Base-by-base conservation (phyloP, 2,888 invertebrate species). In the Thereva nobilitata region DNA sequence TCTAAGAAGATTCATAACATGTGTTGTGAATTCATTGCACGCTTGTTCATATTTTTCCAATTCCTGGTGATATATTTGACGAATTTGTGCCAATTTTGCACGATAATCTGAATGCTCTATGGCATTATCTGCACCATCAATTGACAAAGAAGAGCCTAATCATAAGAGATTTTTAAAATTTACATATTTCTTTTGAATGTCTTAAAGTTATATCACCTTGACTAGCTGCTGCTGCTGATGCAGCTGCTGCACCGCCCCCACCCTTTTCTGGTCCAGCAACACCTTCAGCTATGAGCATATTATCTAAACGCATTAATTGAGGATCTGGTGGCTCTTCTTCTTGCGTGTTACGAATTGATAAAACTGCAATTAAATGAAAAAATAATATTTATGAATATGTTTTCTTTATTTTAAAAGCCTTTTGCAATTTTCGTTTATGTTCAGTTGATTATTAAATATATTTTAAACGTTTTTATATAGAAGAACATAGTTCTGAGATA, bases 1-100 rank as follows among this genome's bases (percentile, higher is more conserved):
- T 67, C 97, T 85, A 72, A 98, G 85, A 75, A 98, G 84, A 82
- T 98, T 98, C 92, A 97, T 95, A 73, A 99, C 99, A 83, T 99
- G 99, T n/a, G 97, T 98, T 68, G 99, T 99, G 83, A 99, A 99
- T 85, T 99, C 98, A 82, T 95, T 96, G 85, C 99, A 99, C n/a
- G 98, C 98, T 87, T 98, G 97, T 84, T 99, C 97, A 79, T 99
- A 99, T 86, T 99, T 99, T 83, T 97, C 97, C 77, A 99, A 83
- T 83, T 99, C 99, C 83, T 97, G 95, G 82, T 98, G 97, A 84
- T 99, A 99, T 76, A 99, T 98, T 83, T 95, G 95, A 70, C 99
- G 87, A 80, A 99, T 99, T 84, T 99, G 98, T 9, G 96, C 94
- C 76, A 99, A 86, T 83, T 99, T 99, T 75, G 97, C 97, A 76